Evolutionary conservation across 2,888 invertebrate genomes (phyloP).

Genomic region (Ichneumon xanthorius): DNA sequence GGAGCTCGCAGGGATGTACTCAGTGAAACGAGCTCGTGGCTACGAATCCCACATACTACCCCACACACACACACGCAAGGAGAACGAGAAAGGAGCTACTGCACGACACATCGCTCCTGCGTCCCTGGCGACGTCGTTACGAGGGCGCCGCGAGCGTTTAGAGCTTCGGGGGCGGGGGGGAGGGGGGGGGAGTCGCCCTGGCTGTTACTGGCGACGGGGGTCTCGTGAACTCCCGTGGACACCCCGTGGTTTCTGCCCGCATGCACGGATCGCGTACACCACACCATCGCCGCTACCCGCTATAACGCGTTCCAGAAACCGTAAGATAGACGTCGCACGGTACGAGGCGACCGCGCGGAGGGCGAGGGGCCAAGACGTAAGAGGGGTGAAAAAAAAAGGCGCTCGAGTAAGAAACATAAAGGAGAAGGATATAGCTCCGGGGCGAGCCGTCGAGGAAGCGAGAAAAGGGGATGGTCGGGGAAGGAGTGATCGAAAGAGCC

Average conservation of each 20-base stretch:
- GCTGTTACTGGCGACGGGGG: constrained; percentile 44
- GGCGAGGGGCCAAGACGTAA: constrained; percentile 55
- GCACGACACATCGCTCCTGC: constrained; percentile 61
- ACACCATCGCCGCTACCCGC: constrained; percentile 3
- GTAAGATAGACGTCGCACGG: constrained; percentile 51
- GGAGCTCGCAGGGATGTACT: constrained; percentile 53
- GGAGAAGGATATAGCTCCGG: not conserved
- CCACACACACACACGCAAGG: constrained; percentile 18
- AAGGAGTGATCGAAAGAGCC: constrained; percentile 55
- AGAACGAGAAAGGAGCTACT: constrained; percentile 30
- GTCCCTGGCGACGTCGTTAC: constrained; percentile 83
- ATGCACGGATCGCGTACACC: not conserved
- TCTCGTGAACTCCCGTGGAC: constrained; percentile 9
- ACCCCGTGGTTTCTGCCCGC: constrained; percentile 6
- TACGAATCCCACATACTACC: constrained; percentile 52
- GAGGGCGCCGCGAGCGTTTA: constrained; percentile 81
- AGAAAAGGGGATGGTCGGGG: constrained; percentile 61
- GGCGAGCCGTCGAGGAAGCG: not conserved
- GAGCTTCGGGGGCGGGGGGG: constrained; percentile 74
- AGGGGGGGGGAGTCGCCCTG: constrained; percentile 71
- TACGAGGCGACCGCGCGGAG: constrained; percentile 57
- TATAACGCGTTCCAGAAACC: constrained; percentile 41
- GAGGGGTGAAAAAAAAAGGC: constrained; percentile 59
- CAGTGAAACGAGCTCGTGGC: constrained; percentile 62
- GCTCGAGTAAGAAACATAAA: constrained; percentile 46